Conservation (phyloP, 2,113 vertebrate genomes). For the Eolophus roseicapilla region DNA sequence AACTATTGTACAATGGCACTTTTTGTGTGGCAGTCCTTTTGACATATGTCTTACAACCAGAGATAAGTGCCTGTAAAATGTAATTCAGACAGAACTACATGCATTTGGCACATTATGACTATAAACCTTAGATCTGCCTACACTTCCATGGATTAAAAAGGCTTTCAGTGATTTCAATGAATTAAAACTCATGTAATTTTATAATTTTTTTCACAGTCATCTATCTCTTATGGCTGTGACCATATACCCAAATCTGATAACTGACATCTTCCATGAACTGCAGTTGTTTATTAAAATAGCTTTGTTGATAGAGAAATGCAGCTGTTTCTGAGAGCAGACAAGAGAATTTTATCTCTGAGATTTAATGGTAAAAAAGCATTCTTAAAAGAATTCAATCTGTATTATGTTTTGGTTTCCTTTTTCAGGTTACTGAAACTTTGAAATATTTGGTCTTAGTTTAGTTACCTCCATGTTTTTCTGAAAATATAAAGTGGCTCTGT, state of each 20-base stretch:
- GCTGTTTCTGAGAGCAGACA: not conserved
- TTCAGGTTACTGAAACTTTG: not conserved
- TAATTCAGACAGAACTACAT: not conserved
- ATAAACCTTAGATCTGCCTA: not conserved
- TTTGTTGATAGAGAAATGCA: not conserved
- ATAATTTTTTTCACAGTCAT: not conserved
- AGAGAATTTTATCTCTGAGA: not conserved
- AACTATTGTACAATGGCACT: not conserved
- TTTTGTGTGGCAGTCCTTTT: not conserved
- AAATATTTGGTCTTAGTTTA: not conserved
- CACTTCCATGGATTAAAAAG: not conserved
- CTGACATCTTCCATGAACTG: not conserved
- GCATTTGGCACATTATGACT: not conserved
- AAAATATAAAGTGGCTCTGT: not conserved
- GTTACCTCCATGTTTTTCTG: not conserved
- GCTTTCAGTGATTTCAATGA: not conserved
- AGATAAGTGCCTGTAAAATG: not conserved
- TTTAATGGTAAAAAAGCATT: not conserved
- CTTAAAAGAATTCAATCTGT: not conserved
- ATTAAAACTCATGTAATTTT: not conserved
- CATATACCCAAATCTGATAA: not conserved
- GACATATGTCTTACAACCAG: not conserved
- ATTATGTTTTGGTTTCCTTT: not conserved
- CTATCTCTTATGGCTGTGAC: not conserved
- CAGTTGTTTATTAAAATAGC: not conserved